phyloP scores from a whole-genome alignment of 2,888 invertebrate species.

The Spodoptera picta region DNA sequence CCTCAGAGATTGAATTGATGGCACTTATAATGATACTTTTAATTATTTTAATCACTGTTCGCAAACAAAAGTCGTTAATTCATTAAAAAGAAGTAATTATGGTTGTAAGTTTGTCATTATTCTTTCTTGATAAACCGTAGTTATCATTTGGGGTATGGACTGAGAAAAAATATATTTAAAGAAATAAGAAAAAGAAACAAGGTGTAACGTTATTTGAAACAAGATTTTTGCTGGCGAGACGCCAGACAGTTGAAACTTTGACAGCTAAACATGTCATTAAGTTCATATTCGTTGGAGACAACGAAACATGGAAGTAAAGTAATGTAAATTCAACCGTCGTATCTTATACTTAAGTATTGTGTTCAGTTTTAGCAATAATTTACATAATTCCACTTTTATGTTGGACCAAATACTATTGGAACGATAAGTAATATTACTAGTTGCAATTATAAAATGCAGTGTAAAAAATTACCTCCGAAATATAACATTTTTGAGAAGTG shows the following conservation, averaged over 20 bases:
- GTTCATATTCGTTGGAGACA: slow-evolving; percentile 13
- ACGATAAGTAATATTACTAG: no score
- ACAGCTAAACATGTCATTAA: slow-evolving; percentile 51
- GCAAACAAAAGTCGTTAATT: slow-evolving; percentile 85
- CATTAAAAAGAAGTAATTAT: slow-evolving; percentile 84
- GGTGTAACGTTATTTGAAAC: slow-evolving; percentile 29
- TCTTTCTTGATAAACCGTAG: slow-evolving; percentile 55
- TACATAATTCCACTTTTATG: no score
- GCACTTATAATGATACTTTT: slow-evolving; percentile 87
- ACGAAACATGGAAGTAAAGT: slow-evolving; percentile 14
- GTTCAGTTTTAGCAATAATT: neutral
- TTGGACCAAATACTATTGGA: no score
- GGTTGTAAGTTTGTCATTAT: slow-evolving; percentile 61
- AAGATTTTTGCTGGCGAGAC: slow-evolving; percentile 47
- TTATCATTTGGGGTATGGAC: slow-evolving; percentile 24
- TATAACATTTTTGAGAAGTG: no score
- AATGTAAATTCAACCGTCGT: neutral
- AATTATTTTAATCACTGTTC: slow-evolving; percentile 86
- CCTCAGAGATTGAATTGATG: slow-evolving; percentile 85
- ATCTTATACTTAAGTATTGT: neutral
- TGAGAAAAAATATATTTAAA: slow-evolving; percentile 17
- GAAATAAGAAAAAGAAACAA: neutral
- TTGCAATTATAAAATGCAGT: no score
- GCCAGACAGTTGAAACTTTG: slow-evolving; percentile 51
- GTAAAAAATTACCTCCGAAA: no score